These are phyloP conservation scores for Micronycteris hirsuta DNA, from an alignment of 2,113 vertebrate genomes.

Conservation along the genomic window DNA sequence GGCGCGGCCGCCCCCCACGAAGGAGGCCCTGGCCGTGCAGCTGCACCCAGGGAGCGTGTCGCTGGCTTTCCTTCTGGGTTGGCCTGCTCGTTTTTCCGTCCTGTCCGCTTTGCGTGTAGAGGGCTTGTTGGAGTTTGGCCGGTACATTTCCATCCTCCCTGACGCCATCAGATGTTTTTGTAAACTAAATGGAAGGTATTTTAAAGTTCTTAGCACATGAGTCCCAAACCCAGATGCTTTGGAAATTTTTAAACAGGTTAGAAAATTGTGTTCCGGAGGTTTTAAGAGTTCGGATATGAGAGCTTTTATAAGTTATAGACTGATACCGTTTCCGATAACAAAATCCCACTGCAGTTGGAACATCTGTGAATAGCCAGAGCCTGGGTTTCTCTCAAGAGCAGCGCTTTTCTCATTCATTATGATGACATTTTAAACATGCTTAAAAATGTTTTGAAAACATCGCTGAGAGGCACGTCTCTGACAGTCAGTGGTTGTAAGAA, in stretches of 20 bases:
- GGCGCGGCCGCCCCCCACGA: background rate
- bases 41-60: background rate
- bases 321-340: background rate
- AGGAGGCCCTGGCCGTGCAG: too few species aligned
- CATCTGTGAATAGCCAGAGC: background rate
- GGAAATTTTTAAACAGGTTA: conserved; percentile 42
- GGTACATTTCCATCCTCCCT: conserved; percentile 46
- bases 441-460: background rate
- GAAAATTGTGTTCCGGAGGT: background rate
- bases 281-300: background rate
- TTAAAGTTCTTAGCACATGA: background rate
- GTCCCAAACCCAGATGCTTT: background rate
- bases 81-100: conserved; percentile 2
- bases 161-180: conserved; percentile 14
- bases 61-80: background rate
- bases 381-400: background rate
- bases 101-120: background rate
- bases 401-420: background rate
- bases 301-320: background rate
- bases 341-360: background rate
- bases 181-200: conserved; percentile 2
- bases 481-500: background rate
- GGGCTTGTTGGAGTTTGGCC: conserved; percentile 1
- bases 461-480: background rate
- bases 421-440: background rate